Percentiles rank a stretch among this genome's conserved stretches.
phyloP scores from a whole-genome alignment of 2,113 vertebrate species.

The Dromiciops gliroides region DNA sequence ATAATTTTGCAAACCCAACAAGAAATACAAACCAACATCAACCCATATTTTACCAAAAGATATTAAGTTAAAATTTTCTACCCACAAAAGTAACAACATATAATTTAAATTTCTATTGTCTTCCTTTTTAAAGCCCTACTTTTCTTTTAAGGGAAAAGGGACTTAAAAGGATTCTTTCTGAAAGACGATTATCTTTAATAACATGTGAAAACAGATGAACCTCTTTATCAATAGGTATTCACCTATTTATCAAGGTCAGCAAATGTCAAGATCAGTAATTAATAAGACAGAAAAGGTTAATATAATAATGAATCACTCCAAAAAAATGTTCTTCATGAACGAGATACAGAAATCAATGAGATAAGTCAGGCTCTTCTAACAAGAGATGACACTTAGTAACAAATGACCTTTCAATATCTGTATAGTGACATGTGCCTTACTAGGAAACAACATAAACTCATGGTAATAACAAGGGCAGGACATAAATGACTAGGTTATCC shows the following conservation, averaged over 20 bases:
- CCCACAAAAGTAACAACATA: not conserved
- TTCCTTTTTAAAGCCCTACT: not conserved
- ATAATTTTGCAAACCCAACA: not conserved
- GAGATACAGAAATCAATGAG: not conserved
- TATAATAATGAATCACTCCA: not conserved
- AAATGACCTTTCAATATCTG: not conserved
- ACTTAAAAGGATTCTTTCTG: not conserved
- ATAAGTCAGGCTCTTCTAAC: not conserved
- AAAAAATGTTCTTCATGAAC: not conserved
- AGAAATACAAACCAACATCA: not conserved
- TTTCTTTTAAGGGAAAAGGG: not conserved
- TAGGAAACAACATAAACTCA: not conserved
- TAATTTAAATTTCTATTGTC: not conserved
- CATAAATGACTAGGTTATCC: not conserved
- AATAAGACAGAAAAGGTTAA: not conserved
- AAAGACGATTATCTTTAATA: not conserved
- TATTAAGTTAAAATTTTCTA: not conserved
- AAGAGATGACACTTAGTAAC: conserved; percentile 9
- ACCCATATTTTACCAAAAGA: not conserved
- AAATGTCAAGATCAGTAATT: not conserved
- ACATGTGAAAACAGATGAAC: not conserved
- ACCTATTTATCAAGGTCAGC: not conserved
- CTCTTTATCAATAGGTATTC: not conserved
- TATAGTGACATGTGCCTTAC: not conserved
- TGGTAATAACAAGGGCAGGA: conserved; percentile 10